A percentile compares a stretch with the other conserved stretches of the same genome.
Evolutionary conservation across 1,140 invertebrate species (phyloP).

Genomic region (Brachionus rotundiformis): DNA sequence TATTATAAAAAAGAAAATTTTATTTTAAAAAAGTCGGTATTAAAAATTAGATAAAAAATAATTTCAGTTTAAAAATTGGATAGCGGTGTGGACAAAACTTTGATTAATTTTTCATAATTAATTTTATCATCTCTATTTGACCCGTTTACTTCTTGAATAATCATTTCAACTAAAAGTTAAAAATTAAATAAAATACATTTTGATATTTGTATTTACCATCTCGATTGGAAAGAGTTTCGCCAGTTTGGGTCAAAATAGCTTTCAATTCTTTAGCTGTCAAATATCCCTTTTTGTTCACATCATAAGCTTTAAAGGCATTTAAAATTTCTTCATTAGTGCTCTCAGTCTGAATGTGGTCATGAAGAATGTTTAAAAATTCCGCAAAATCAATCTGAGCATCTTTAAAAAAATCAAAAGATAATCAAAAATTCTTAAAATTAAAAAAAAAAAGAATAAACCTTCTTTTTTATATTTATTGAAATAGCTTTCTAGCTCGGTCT

Average conservation of each 20-base stretch:
- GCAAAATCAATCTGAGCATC: slow-evolving; percentile 41
- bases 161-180: slow-evolving; percentile 52
- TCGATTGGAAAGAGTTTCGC: slow-evolving; percentile 26
- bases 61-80: not conserved
- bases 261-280: slow-evolving; percentile 24
- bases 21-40: not conserved
- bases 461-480: slow-evolving; percentile 50
- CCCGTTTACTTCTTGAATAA: slow-evolving; percentile 47
- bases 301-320: slow-evolving; percentile 46
- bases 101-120: slow-evolving; percentile 37
- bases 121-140: slow-evolving; percentile 21
- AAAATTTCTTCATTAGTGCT: slow-evolving; percentile 26
- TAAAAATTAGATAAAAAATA: not conserved
- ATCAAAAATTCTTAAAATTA: not conserved
- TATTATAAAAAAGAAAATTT: not conserved
- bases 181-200: not conserved
- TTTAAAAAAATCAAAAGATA: not conserved
- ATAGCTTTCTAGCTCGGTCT: slow-evolving; percentile 20
- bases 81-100: slow-evolving; percentile 7
- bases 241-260: slow-evolving; percentile 18
- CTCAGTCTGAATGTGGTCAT: slow-evolving; percentile 10
- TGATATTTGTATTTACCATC: slow-evolving; percentile 20
- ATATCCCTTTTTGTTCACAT: slow-evolving; percentile 40
- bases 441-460: not conserved
- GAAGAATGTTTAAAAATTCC: slow-evolving; percentile 44